phyloP scores from a whole-genome alignment of 2,888 invertebrate genomes.

The Cybosia mesomella region DNA sequence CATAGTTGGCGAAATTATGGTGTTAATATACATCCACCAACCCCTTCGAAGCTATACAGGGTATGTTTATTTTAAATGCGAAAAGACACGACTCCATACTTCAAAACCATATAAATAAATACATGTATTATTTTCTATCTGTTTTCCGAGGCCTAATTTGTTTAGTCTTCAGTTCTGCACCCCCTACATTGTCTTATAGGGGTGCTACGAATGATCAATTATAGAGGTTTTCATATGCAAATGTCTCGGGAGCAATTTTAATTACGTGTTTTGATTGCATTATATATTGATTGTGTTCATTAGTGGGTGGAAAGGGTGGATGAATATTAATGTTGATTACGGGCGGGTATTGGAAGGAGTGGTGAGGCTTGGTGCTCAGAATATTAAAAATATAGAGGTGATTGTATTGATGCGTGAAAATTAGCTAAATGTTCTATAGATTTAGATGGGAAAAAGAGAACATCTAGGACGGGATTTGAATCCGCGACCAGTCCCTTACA shows the following conservation, averaged over 20 bases:
- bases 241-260: conserved; percentile 81
- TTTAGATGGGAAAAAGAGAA: too few species aligned
- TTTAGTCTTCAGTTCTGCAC: conserved; percentile 56
- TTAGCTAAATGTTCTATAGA: too few species aligned
- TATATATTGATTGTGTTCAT: conserved; percentile 82
- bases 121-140: conserved; percentile 40
- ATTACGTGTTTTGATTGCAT: conserved; percentile 82
- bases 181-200: conserved; percentile 62
- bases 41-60: too few species aligned
- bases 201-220: conserved; percentile 75
- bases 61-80: background rate
- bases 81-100: background rate
- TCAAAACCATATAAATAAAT: conserved; percentile 34
- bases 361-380: background rate
- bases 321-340: conserved; percentile 61
- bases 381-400: background rate
- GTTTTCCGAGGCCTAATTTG: conserved; percentile 66
- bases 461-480: too few species aligned
- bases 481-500: too few species aligned
- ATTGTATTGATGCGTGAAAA: background rate
- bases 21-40: too few species aligned
- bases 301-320: conserved; percentile 52
- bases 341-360: conserved; percentile 33
- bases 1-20: too few species aligned
- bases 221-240: conserved; percentile 85